Evolutionary conservation across 2,797 vertebrate species (phyloP).

Genomic region (Pseudopleuronectes americanus): DNA sequence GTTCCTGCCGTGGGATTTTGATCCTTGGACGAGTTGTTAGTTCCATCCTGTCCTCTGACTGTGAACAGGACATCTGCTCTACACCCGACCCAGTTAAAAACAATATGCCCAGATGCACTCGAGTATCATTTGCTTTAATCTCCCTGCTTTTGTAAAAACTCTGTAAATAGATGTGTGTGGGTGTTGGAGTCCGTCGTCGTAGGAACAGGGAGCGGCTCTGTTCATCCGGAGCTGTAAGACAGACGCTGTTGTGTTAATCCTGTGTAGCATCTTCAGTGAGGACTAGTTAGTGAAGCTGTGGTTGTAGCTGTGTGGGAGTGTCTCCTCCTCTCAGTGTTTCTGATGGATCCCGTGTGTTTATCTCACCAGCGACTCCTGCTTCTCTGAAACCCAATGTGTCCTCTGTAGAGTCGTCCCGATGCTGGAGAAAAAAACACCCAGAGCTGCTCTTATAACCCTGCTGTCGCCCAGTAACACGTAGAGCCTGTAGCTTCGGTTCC

Average conservation of each 20-base stretch:
- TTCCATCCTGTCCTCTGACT: too few relatives aligned
- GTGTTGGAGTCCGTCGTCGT: not conserved
- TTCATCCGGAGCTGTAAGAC: not conserved
- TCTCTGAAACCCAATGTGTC: too few relatives aligned
- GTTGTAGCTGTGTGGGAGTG: conserved; percentile 49
- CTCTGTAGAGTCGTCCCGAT: too few relatives aligned
- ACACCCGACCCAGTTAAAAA: not conserved
- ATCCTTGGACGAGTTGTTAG: too few relatives aligned
- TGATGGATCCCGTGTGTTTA: conserved; percentile 48
- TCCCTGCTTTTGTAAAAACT: conserved; percentile 57
- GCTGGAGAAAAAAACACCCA: too few relatives aligned
- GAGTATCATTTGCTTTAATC: conserved; percentile 30
- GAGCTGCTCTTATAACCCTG: conserved; percentile 25
- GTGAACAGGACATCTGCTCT: too few relatives aligned
- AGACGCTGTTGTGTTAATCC: conserved; percentile 31
- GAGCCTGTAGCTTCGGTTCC: conserved; percentile 46
- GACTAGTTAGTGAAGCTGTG: conserved; percentile 50
- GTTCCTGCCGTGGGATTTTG: too few relatives aligned
- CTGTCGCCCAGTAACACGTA: conserved; percentile 31
- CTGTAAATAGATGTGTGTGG: conserved; percentile 68
- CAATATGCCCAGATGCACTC: conserved; percentile 26
- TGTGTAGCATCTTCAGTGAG: conserved; percentile 58
- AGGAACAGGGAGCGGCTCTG: too few relatives aligned
- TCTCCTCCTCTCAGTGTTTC: conserved; percentile 45
- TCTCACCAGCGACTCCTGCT: conserved; percentile 16